A percentile compares a stretch with the other conserved stretches of the same genome.
Conservation (phyloP, 2,888 invertebrate genomes). For the Eledone cirrhosa region DNA sequence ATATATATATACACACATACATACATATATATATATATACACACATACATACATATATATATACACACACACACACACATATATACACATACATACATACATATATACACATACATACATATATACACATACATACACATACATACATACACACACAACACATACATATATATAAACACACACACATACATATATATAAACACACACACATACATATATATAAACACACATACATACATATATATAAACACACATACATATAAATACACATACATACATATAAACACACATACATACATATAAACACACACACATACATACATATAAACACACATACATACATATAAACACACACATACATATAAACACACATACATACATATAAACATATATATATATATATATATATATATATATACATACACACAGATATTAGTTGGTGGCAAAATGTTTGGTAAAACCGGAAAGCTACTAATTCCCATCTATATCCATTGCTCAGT, state of each 20-base stretch:
- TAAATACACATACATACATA: background rate
- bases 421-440: background rate
- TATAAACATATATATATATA: background rate
- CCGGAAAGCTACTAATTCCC: too few species aligned
- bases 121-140: background rate
- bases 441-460: too few species aligned
- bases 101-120: background rate
- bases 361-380: background rate
- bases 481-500: too few species aligned
- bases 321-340: background rate
- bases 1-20: background rate
- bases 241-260: background rate
- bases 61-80: background rate
- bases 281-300: background rate
- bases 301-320: background rate
- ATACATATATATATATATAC: background rate
- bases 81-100: background rate
- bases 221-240: background rate
- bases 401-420: conserved; percentile 6
- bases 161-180: too few species aligned
- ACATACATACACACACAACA: background rate
- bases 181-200: background rate
- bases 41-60: background rate
- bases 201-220: too few species aligned
- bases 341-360: background rate